Base-by-base conservation (phyloP, 2,113 vertebrate genomes). In the Passer montanus region DNA sequence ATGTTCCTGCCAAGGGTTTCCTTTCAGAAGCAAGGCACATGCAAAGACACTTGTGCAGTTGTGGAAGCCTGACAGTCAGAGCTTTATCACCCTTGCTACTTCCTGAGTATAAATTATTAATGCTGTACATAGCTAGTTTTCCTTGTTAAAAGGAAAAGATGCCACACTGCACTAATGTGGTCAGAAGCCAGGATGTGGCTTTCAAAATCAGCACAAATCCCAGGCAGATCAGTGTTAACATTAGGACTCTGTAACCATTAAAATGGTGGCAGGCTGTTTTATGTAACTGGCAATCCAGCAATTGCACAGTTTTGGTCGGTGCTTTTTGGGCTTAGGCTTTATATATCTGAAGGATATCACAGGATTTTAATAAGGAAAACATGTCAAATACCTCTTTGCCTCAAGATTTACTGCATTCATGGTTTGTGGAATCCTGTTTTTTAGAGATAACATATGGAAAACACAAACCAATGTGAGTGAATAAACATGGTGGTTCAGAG, bases 381-480 rank as follows among this genome's bases (percentile, higher is more conserved):
- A 53, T 87, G 76, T 70, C 66, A 90, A 89, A 88, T 82, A 72
- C 15, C 37, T 88, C 46, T 75, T 83, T 92, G 58, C 59, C 55
- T 94, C 41, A 64, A 90, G 79, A 55, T 90, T 96, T 93, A 75
- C 63, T 85, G 37, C 44, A 53, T 88, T 56, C 3, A 6, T 53
- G 49, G 37, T 59, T 90, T 89, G 63, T 87, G 46, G 59, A 89
- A 83, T 84, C 39, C 44, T 90, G 35, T 11, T 66, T 69, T 91
- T 86, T 66, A 78, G 52, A 92, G 83, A 94, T 92, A 96, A 87
- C 55, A 88, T 86, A 92, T 41, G 72, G 68, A 89, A 93, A 94
- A 91, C 53, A 94, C 84, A 80, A 92, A 86, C 7, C 19, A 72
- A 15, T 39, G 17, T 4, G 7, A 94, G 28, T 55, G 35, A 92